These are phyloP conservation scores for Dasypus novemcinctus DNA, from an alignment of 2,113 vertebrate species.

Conservation along the genomic window DNA sequence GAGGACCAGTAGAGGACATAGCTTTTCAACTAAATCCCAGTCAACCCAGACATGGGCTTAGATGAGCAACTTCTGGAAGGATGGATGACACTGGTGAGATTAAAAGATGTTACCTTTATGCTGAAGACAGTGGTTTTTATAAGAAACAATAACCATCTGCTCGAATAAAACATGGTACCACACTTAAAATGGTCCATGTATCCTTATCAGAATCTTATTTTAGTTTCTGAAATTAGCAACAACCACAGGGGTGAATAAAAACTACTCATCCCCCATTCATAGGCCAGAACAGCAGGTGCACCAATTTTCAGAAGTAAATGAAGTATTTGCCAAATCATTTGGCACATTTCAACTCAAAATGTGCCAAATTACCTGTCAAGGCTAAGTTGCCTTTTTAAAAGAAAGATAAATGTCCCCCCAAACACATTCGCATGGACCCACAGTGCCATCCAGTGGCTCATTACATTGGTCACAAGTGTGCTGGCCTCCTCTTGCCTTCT, in stretches of 20 bases:
- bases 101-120: background rate
- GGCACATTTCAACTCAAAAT: conserved; percentile 79
- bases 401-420: conserved; percentile 67
- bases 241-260: background rate
- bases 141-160: background rate
- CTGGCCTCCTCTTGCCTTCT: conserved; percentile 42
- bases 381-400: conserved; percentile 71
- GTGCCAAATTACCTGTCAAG: conserved; percentile 84
- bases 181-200: background rate
- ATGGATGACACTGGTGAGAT: background rate
- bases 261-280: conserved; percentile 66
- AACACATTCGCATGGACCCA: conserved; percentile 54
- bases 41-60: conserved; percentile 9
- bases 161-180: conserved; percentile 29
- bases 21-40: conserved; percentile 24
- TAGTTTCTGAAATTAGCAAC: conserved; percentile 65
- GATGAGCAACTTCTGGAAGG: background rate
- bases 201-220: conserved; percentile 54
- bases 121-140: background rate
- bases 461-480: background rate
- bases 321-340: conserved; percentile 84
- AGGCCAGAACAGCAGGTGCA: conserved; percentile 78
- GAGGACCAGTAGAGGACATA: background rate
- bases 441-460: conserved; percentile 82
- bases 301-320: conserved; percentile 81